Conservation (phyloP, 2,888 invertebrate species). For the Microdon myrmicae region DNA sequence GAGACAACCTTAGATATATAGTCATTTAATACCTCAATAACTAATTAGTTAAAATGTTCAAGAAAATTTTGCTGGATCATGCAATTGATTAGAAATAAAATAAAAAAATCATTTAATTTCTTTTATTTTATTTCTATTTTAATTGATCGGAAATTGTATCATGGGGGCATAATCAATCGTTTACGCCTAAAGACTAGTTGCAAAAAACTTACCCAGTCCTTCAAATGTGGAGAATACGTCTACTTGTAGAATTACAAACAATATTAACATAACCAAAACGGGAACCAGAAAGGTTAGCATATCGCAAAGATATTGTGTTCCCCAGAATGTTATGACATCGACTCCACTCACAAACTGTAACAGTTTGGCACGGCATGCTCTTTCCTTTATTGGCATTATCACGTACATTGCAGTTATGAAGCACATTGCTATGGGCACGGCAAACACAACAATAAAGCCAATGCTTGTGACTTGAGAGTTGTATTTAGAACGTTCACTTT, state of each 20-base stretch:
- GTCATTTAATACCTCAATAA: too few species aligned
- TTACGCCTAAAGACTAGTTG: too few species aligned
- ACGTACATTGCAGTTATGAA: conserved; percentile 76
- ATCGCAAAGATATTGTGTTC: conserved; percentile 72
- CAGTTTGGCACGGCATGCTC: conserved; percentile 78
- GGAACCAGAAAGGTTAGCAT: conserved; percentile 73
- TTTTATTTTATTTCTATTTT: too few species aligned
- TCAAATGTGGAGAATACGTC: conserved; percentile 66
- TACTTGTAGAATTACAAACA: conserved; percentile 75
- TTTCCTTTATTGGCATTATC: conserved; percentile 74
- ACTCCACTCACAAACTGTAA: conserved; percentile 82
- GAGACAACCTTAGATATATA: too few species aligned
- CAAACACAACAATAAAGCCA: conserved; percentile 75
- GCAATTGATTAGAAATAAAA: too few species aligned
- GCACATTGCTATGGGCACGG: conserved; percentile 80
- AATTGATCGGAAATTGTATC: too few species aligned
- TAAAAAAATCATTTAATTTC: too few species aligned
- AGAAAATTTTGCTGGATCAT: too few species aligned
- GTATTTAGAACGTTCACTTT: conserved; percentile 68
- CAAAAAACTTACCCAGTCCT: conserved; percentile 58
- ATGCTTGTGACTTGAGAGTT: conserved; percentile 60
- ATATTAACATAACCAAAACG: conserved; percentile 72
- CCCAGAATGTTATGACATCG: conserved; percentile 77
- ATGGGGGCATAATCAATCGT: too few species aligned
- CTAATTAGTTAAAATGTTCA: too few species aligned